Conservation (phyloP, 2,113 vertebrate genomes). For the Chitala chitala region DNA sequence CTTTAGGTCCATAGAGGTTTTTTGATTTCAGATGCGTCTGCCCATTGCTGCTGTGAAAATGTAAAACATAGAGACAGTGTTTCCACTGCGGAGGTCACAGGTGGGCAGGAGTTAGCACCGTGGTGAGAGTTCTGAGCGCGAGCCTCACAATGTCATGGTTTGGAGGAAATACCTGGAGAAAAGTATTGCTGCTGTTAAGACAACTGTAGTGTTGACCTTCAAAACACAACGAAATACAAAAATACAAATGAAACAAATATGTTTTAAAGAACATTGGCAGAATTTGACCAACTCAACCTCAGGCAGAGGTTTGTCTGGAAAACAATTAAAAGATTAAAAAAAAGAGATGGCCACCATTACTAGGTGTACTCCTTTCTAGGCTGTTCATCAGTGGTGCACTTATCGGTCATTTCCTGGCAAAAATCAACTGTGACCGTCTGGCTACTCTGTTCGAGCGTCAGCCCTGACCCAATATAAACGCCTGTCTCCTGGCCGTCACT, state of each 20-base stretch:
- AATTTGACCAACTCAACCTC: constrained; percentile 72
- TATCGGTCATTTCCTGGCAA: constrained; percentile 99
- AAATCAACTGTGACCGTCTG: constrained; percentile 97
- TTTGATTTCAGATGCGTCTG: constrained; percentile 53
- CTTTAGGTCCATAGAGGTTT: constrained; percentile 90
- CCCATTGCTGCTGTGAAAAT: constrained; percentile 79
- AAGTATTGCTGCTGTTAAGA: constrained; percentile 78
- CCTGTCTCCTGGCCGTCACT: constrained; percentile 62
- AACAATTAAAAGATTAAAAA: constrained; percentile 26
- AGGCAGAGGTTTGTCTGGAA: constrained; percentile 58
- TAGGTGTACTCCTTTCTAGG: constrained; percentile 89
- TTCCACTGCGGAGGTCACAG: constrained; percentile 63
- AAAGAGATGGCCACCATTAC: constrained; percentile 46
- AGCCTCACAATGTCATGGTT: constrained; percentile 56
- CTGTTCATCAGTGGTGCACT: constrained; percentile 98
- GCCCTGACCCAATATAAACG: constrained; percentile 70
- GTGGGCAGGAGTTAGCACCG: constrained; percentile 58
- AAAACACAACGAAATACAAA: constrained; percentile 54
- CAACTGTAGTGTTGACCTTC: constrained; percentile 73
- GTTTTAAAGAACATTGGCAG: constrained; percentile 72
- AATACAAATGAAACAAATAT: constrained; percentile 54
- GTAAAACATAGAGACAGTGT: constrained; percentile 74
- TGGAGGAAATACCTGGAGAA: constrained; percentile 63
- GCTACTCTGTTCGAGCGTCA: constrained; percentile 74
- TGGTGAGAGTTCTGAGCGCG: constrained; percentile 54